Percentiles rank a stretch among this genome's conserved stretches.
Conservation (phyloP, 2,113 vertebrate genomes). For the Paraplagusia blochii region DNA sequence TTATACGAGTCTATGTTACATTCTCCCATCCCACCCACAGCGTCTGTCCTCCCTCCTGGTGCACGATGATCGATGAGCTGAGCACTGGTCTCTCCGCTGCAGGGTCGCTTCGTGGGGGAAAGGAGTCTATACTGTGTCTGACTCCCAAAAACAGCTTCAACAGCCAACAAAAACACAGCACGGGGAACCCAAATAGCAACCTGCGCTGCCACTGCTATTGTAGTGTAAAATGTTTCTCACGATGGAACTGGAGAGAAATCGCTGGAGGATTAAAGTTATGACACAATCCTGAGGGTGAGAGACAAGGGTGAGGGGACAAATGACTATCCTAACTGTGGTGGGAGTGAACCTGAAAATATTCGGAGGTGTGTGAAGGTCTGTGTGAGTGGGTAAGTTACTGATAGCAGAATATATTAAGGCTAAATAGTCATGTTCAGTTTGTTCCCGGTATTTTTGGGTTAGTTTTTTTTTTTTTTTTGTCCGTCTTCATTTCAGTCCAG, state of each 20-base stretch:
- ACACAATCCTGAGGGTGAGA: constrained; percentile 33
- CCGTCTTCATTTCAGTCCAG: constrained; percentile 49
- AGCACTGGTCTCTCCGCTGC: constrained; percentile 38
- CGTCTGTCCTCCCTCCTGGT: constrained; percentile 56
- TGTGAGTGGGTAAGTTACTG: constrained; percentile 10
- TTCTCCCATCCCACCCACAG: constrained; percentile 63
- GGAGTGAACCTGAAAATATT: neutral
- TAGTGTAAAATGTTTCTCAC: constrained; percentile 74
- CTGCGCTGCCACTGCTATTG: constrained; percentile 52
- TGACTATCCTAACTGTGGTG: constrained; percentile 17
- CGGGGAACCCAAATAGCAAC: constrained; percentile 58
- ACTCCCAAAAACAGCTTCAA: constrained; percentile 58
- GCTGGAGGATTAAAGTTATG: constrained; percentile 39
- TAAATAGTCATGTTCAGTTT: constrained; percentile 50
- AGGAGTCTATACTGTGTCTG: constrained; percentile 55
- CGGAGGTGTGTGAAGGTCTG: neutral
- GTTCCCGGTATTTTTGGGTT: constrained; percentile 40
- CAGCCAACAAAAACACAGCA: constrained; percentile 73
- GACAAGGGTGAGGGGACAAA: constrained; percentile 34
- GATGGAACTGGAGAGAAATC: constrained; percentile 42
- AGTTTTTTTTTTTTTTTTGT: constrained; percentile 34
- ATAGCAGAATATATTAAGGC: constrained; percentile 51
- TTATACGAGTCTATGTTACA: constrained; percentile 38
- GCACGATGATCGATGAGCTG: constrained; percentile 71
- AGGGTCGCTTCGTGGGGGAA: constrained; percentile 35